phyloP scores from a whole-genome alignment of 2,113 vertebrate genomes.

The Myotis yumanensis region DNA sequence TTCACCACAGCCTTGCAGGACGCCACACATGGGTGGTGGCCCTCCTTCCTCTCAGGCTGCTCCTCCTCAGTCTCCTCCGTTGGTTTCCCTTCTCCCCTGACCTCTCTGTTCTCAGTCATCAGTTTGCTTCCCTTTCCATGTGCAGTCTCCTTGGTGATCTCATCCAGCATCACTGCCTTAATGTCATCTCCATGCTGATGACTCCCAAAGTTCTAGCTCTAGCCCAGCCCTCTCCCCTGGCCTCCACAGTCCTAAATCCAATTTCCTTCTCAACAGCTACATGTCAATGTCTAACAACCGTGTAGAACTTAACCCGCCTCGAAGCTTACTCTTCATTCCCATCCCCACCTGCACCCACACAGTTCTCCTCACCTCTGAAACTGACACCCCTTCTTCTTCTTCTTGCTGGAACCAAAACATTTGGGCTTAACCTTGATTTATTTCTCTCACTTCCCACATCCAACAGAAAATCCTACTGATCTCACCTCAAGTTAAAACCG shows the following conservation, averaged over 20 bases:
- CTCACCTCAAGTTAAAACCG: background rate
- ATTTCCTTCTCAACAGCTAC: background rate
- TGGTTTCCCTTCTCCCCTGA: background rate
- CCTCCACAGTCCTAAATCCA: background rate
- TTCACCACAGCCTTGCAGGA: background rate
- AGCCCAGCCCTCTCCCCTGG: background rate
- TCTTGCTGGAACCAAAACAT: background rate
- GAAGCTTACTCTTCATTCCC: background rate
- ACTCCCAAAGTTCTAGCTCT: background rate
- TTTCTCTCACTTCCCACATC: background rate
- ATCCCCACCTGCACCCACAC: no score
- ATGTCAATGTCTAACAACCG: background rate
- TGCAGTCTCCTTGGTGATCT: background rate
- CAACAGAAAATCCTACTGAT: background rate
- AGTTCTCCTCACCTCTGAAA: background rate
- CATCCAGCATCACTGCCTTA: background rate
- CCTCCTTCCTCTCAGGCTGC: background rate
- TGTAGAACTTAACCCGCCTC: background rate
- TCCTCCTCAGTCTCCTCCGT: background rate
- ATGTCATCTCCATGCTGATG: background rate
- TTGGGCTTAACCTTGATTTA: background rate
- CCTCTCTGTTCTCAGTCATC: background rate
- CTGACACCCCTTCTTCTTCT: background rate
- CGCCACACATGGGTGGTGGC: rapidly evolving
- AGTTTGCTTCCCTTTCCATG: background rate